Base-by-base conservation (phyloP, 92 coral and sea anemone species). In the Galaxea fascicularis region DNA sequence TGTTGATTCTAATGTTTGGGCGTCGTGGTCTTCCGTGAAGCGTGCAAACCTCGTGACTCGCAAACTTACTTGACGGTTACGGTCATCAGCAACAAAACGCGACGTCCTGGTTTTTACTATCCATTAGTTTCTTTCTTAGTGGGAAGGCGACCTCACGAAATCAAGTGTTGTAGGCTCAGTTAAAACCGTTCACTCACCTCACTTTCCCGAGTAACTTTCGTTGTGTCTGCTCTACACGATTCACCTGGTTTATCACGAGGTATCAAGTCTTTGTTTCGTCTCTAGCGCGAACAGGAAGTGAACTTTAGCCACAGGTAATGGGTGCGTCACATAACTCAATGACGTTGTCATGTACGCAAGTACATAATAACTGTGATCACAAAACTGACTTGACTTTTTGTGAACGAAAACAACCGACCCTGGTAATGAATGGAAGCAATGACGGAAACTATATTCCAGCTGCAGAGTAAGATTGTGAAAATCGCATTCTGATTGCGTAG, bases 31-130 rank as follows among this genome's bases (percentile, higher is more conserved):
- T 18, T 57, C 25, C 46, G 53, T 11, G 26, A 4, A n/a, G 16
- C 49, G 39, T 20, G 72, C 31, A n/a, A 4, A 35, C 26, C 82
- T 62, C 71, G 82, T 77, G 82, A 77, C 52, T 59, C 56, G 81
- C 14, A 12, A 1, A 41, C 45, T 20, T 60, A 41, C 45, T 20
- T 60, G 82, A 51, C 54, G 59, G 58, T 62, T 7, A 10, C 12
- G n/a, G n/a, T n/a, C n/a, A n/a, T n/a, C n/a, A n/a, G n/a, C n/a
- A n/a, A n/a, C n/a, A n/a, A n/a, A n/a, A n/a, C n/a, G n/a, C n/a
- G n/a, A n/a, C n/a, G n/a, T n/a, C n/a, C n/a, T n/a, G n/a, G n/a
- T n/a, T n/a, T 10, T n/a, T 6, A 21, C 29, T 60, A 4, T 60
- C 66, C 29, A 60, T 9, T 60, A 21, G 29, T 28, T 60, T 28